A percentile compares a stretch with the other conserved stretches of the same genome.
These are phyloP conservation scores for Pseudopleuronectes americanus DNA, from an alignment of 2,797 vertebrate species.

Conservation along the genomic window DNA sequence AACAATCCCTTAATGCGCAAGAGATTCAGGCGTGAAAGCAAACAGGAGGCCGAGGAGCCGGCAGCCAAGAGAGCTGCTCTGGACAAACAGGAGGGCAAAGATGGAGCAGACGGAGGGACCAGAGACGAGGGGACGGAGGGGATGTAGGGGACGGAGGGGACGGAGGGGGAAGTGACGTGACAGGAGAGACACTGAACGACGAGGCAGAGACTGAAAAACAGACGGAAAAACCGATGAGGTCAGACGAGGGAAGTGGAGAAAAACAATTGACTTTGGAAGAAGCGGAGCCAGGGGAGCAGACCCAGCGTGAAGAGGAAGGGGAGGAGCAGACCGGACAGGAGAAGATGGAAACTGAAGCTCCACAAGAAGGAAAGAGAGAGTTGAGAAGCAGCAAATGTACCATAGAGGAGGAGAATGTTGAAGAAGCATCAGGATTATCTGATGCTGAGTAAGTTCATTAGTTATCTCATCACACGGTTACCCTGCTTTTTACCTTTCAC, in stretches of 20 bases:
- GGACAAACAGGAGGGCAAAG: neutral
- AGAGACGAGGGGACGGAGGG: neutral
- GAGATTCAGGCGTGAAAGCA: constrained; percentile 33
- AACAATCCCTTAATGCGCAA: constrained; percentile 46
- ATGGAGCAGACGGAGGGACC: neutral
- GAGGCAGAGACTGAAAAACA: neutral
- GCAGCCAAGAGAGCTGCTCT: constrained; percentile 7
- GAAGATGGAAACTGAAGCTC: constrained; percentile 11
- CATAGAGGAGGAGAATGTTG: neutral
- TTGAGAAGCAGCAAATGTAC: neutral
- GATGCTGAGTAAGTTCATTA: constrained; percentile 47
- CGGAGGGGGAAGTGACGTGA: fast-evolving
- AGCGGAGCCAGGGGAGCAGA: constrained; percentile 2
- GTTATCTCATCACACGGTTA: neutral
- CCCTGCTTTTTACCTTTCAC: neutral
- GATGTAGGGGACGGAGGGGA: neutral
- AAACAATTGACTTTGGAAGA: neutral
- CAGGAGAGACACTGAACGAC: neutral
- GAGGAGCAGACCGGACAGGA: neutral
- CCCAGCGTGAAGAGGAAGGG: neutral
- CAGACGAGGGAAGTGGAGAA: neutral
- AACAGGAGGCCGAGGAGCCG: constrained; percentile 12
- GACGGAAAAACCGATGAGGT: neutral
- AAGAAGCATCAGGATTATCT: neutral
- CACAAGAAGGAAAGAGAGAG: neutral